Base-by-base conservation (phyloP, 2,888 invertebrate species). In the Scaptomyza flava region DNA sequence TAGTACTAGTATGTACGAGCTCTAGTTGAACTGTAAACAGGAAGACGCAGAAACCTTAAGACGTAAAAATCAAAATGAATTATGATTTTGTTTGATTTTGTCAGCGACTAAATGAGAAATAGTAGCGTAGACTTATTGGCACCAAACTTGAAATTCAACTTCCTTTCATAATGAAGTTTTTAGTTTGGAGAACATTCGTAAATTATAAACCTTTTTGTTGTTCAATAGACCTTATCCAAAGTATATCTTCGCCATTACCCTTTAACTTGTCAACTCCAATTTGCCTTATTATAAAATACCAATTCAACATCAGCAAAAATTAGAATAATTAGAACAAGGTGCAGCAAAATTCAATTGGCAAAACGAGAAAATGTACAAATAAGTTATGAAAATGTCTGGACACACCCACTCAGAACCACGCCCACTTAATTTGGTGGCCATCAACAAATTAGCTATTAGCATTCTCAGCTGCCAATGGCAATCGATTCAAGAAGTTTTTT, bases 341-440 rank as follows among this genome's bases (percentile, higher is more conserved):
- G 57, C 67, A 72, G 67, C 51, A n/a, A 34, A 48, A n/a, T 9
- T 27, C 51, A 43, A n/a, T 50, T 50, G 34, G 9, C 20, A 20
- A 17, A 41, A 20, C n/a, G 8, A 20, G 8, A 20, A 4, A 33
- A 1, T 27, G 27, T 6, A 27, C 4, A 27, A 27, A 27, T 27
- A 27, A 5, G 27, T 27, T 27, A 27, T 4, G 27, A 27, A n/a
- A 34, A 9, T 36, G 9, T 8, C 0, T 9, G n/a, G 47, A 33
- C 68, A 41, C 52, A 36, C 63, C 42, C 72, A 61, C 30, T 23
- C 5, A 17, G 4, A 17, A 6, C 30, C 41, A 42, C 48, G 14
- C 36, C 14, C 43, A 50, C 12, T 36, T 11, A n/a, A n/a, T n/a
- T 4, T 17, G 30, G 23, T 36, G 36, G 36, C 36, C n/a, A 27